These are phyloP conservation scores for Acholoe squamosa DNA, from an alignment of 2,888 invertebrate species.

Conservation along the genomic window DNA sequence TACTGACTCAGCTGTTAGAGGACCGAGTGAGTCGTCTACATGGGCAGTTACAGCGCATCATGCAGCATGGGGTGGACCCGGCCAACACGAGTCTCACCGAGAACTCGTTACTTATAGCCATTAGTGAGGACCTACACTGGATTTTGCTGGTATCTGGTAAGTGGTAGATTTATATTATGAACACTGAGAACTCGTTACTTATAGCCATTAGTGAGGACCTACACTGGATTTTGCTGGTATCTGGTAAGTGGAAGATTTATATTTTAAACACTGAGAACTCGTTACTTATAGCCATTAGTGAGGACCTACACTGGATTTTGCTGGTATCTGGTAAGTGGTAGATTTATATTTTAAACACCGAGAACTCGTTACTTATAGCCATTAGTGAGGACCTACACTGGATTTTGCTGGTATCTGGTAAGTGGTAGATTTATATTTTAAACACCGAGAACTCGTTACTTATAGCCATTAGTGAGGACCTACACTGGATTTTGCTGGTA, in stretches of 20 bases:
- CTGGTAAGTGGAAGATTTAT: too few species aligned
- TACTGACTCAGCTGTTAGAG: slow-evolving; percentile 85
- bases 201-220: slow-evolving; percentile 89
- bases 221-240: slow-evolving; percentile 93
- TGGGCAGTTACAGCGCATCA: slow-evolving; percentile 83
- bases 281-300: slow-evolving; percentile 86
- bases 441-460: slow-evolving; percentile 82
- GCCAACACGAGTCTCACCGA: slow-evolving; percentile 66
- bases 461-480: slow-evolving; percentile 88
- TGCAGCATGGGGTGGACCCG: slow-evolving; percentile 75
- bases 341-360: too few species aligned
- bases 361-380: slow-evolving; percentile 84
- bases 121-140: slow-evolving; percentile 94
- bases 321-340: slow-evolving; percentile 86
- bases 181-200: slow-evolving; percentile 81
- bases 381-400: slow-evolving; percentile 93
- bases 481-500: slow-evolving; percentile 94
- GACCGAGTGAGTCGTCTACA: slow-evolving; percentile 86
- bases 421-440: neutral
- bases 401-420: slow-evolving; percentile 89
- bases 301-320: slow-evolving; percentile 95
- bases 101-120: slow-evolving; percentile 84
- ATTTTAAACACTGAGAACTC: neutral
- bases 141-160: slow-evolving; percentile 88
- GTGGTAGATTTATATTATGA: too few species aligned